Conservation (phyloP, 2,888 invertebrate genomes). For the Thalpophila matura region DNA sequence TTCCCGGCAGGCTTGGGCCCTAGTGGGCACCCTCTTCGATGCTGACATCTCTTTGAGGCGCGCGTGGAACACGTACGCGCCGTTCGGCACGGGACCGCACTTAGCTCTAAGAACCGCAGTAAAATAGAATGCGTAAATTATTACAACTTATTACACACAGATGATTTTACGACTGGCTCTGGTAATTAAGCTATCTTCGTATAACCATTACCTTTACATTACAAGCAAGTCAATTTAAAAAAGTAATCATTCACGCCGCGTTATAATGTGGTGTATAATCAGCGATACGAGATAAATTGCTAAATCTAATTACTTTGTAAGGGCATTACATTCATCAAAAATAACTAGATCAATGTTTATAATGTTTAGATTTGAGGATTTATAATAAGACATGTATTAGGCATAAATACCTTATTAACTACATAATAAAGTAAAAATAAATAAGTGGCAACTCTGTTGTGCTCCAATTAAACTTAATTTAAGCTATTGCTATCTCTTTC, state of each 20-base stretch:
- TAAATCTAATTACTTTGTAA: constrained; percentile 33
- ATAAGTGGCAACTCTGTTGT: no score
- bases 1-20: no score
- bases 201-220: constrained; percentile 33
- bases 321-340: constrained; percentile 25
- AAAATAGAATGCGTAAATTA: constrained; percentile 13
- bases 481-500: no score
- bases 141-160: no score
- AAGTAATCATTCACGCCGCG: constrained; percentile 23
- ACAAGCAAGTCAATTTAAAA: constrained; percentile 16
- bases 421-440: no score
- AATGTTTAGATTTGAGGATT: not conserved
- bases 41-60: no score
- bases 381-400: no score
- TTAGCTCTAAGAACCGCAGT: not conserved
- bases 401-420: no score
- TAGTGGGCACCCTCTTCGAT: no score
- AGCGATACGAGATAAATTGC: constrained; percentile 37
- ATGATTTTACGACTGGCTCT: constrained; percentile 26
- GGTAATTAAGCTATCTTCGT: constrained; percentile 29
- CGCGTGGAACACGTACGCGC: no score
- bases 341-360: constrained; percentile 27
- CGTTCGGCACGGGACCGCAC: not conserved
- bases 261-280: constrained; percentile 27
- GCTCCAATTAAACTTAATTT: no score